These are phyloP conservation scores for Caenorhabditis japonica DNA, from an alignment of 2,888 invertebrate species.

Conservation along the genomic window DNA sequence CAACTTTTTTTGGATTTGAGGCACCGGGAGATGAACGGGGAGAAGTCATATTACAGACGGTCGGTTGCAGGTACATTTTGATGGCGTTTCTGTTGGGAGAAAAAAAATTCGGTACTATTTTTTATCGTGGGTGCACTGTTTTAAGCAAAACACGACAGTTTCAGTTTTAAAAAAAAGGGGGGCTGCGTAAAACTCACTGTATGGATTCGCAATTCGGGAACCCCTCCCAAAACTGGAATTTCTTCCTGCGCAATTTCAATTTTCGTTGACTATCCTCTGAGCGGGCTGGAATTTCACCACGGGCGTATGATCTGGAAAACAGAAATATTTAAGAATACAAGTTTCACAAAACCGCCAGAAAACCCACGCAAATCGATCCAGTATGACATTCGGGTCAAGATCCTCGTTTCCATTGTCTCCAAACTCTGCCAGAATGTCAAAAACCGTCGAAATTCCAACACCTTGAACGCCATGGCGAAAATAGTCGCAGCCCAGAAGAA, in stretches of 20 bases:
- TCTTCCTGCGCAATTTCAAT: slow-evolving; percentile 29
- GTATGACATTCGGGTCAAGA: slow-evolving; percentile 60
- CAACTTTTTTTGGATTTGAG: slow-evolving; percentile 2
- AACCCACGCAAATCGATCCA: slow-evolving; percentile 64
- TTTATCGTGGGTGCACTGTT: neutral
- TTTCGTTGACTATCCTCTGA: slow-evolving; percentile 45
- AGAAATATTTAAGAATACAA: slow-evolving; percentile 7
- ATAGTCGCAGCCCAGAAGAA: slow-evolving; percentile 96
- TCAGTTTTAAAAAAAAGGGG: no score
- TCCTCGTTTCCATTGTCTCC: slow-evolving; percentile 46
- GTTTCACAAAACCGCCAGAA: no score
- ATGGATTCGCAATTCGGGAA: slow-evolving; percentile 60
- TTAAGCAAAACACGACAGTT: neutral
- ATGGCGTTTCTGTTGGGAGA: slow-evolving; percentile 48
- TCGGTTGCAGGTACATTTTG: slow-evolving; percentile 48
- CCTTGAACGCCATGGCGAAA: slow-evolving; percentile 78
- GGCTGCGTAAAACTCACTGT: slow-evolving; percentile 17
- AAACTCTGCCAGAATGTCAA: slow-evolving; percentile 64
- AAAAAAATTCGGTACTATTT: neutral
- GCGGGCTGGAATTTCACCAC: slow-evolving; percentile 50
- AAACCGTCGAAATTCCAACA: slow-evolving; percentile 54
- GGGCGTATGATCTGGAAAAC: slow-evolving; percentile 43
- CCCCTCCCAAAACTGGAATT: slow-evolving; percentile 36
- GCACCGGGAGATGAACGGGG: neutral
- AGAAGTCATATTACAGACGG: slow-evolving; percentile 5